Percentiles rank a stretch among this genome's conserved stretches.
Conservation (phyloP, 2,113 vertebrate species). For the Vulpes ferrilata region DNA sequence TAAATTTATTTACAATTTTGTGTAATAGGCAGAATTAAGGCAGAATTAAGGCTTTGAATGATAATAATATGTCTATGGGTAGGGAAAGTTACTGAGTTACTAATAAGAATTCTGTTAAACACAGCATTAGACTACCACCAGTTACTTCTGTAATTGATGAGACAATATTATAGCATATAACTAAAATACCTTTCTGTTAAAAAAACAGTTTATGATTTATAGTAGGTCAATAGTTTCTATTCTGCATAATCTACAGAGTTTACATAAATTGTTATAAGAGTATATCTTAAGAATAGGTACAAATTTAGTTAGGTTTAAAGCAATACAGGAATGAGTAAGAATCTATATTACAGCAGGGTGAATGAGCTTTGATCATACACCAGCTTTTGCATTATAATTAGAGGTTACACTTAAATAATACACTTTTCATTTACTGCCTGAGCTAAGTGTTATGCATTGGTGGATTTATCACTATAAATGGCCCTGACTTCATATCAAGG, state of each 20-base stretch:
- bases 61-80: background rate
- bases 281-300: background rate
- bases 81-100: background rate
- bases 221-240: background rate
- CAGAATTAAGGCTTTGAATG: background rate
- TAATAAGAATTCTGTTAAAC: background rate
- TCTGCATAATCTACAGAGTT: background rate
- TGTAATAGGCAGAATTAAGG: background rate
- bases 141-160: background rate
- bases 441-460: background rate
- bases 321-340: background rate
- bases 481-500: background rate
- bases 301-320: background rate
- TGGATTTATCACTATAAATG: background rate
- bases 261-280: background rate
- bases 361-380: background rate
- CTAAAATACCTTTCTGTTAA: background rate
- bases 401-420: background rate
- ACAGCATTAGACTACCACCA: no score
- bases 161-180: background rate
- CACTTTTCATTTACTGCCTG: background rate
- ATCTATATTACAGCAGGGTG: background rate
- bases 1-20: background rate
- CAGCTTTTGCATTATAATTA: background rate
- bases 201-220: background rate